These are phyloP conservation scores for Eupithecia insigniata DNA, from an alignment of 2,888 invertebrate species.

Conservation along the genomic window DNA sequence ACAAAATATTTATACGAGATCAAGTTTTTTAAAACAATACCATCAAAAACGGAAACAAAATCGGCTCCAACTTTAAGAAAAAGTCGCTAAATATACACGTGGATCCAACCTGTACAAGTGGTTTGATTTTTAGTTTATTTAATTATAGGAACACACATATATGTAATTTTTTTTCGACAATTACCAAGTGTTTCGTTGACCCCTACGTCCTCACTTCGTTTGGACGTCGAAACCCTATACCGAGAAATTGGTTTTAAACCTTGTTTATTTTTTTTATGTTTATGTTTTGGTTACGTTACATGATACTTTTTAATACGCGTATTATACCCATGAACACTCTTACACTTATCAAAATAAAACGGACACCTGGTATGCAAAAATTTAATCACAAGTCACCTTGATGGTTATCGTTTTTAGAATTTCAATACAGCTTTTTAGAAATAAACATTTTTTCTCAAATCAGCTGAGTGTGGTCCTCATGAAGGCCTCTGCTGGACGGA, in stretches of 20 bases:
- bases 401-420: not conserved
- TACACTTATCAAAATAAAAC: not conserved
- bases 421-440: not conserved
- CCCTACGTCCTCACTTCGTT: not conserved
- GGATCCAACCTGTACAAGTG: not conserved
- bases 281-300: constrained; percentile 8
- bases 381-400: not conserved
- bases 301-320: constrained; percentile 8
- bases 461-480: too few species aligned
- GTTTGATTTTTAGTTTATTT: not conserved
- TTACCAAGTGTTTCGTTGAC: not conserved
- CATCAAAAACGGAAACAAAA: not conserved
- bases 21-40: too few species aligned
- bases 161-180: not conserved
- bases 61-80: not conserved
- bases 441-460: too few species aligned
- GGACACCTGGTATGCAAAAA: not conserved
- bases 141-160: too few species aligned
- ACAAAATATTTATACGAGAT: not conserved
- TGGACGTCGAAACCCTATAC: not conserved
- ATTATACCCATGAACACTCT: not conserved
- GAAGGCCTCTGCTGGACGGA: too few species aligned
- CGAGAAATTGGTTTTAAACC: not conserved
- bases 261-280: not conserved
- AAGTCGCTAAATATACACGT: not conserved